Evolutionary conservation across 2,113 vertebrate genomes (phyloP).

Genomic region (Lophura nycthemera): DNA sequence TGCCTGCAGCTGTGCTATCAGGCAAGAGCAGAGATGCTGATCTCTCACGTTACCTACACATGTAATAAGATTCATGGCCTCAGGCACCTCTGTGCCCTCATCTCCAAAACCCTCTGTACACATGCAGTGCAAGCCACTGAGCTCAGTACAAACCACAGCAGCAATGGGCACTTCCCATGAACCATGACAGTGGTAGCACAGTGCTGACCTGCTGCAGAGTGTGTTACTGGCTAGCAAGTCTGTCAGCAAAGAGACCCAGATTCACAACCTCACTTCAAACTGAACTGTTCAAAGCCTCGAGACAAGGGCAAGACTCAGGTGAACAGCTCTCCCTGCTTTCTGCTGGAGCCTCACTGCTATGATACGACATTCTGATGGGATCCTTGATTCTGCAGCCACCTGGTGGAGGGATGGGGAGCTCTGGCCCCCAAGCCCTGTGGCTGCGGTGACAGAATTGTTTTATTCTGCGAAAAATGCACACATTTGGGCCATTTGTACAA

Average conservation of each 20-base stretch:
- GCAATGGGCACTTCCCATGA: not conserved
- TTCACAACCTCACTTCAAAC: accelerated
- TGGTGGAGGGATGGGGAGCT: not conserved
- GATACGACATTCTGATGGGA: not conserved
- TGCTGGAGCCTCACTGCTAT: not conserved
- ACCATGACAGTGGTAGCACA: not conserved
- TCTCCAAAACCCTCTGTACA: not conserved
- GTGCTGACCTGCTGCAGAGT: not conserved
- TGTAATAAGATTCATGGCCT: not conserved
- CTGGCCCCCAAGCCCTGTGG: not conserved
- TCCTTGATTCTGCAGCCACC: not conserved
- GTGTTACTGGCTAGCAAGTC: not conserved
- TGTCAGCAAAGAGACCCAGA: not conserved
- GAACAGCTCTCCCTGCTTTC: not conserved
- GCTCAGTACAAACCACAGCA: not conserved
- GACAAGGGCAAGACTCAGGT: not conserved
- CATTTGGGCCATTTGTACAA: not conserved
- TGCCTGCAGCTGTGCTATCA: not conserved
- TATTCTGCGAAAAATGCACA: not conserved
- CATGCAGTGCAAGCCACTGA: not conserved
- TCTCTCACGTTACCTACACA: not conserved
- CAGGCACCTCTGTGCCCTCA: not conserved
- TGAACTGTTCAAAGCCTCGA: not conserved
- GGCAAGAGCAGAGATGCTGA: not conserved
- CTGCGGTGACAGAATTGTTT: not conserved